Evolutionary conservation across 2,888 invertebrate species (phyloP).

Genomic region (Yponomeuta sedellus): DNA sequence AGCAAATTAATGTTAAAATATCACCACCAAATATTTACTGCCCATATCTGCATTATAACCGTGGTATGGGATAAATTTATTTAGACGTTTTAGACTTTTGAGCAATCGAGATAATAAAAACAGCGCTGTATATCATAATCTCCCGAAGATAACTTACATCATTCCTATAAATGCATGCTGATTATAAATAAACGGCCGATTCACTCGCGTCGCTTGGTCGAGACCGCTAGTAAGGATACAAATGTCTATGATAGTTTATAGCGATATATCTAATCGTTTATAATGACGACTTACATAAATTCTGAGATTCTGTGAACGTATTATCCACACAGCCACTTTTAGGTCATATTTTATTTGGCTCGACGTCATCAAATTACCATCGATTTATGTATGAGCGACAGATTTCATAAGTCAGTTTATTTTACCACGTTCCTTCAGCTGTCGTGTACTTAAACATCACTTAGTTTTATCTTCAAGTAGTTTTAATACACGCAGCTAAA

Average conservation of each 20-base stretch:
- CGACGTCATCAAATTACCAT: background rate
- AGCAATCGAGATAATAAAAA: conserved; percentile 3
- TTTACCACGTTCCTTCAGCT: background rate
- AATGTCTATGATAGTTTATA: conserved; percentile 4
- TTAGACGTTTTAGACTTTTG: conserved; percentile 8
- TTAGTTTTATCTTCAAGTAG: background rate
- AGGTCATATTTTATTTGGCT: background rate
- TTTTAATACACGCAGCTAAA: background rate
- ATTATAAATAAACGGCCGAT: conserved; percentile 6
- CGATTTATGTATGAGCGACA: background rate
- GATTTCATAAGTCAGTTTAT: background rate
- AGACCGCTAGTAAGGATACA: conserved; percentile 5
- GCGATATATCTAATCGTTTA: conserved; percentile 9
- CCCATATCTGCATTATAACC: background rate
- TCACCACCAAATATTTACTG: background rate
- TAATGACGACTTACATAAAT: conserved; percentile 2
- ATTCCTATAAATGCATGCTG: conserved; percentile 8
- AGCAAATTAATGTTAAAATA: conserved; percentile 4
- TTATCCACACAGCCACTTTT: background rate
- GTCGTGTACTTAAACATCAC: background rate
- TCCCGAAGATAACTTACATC: conserved; percentile 8
- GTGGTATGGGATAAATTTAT: background rate
- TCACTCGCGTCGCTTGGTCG: conserved; percentile 2
- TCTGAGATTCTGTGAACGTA: background rate
- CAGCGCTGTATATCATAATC: background rate